phyloP scores from a whole-genome alignment of 2,797 vertebrate species.

The Parauchenoglanis punctatus region DNA sequence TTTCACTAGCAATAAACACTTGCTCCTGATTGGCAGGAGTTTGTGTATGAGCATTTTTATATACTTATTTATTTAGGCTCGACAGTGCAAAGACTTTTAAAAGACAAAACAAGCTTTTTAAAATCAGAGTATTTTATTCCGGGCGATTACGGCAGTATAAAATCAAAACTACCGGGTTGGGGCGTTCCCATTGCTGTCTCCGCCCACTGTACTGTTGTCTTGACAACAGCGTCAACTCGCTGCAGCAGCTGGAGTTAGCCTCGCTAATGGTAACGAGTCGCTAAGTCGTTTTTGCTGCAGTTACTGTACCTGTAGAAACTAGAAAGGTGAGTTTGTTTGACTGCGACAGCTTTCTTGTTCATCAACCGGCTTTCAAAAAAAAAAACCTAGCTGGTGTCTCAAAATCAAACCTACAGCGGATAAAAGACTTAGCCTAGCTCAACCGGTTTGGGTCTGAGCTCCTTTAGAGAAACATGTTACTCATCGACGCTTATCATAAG shows the following conservation, averaged over 20 bases:
- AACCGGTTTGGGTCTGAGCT: neutral
- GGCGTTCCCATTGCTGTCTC: neutral
- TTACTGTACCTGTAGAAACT: neutral
- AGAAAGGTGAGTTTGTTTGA: conserved; percentile 33
- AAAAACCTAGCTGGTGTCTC: neutral
- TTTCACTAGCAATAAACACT: no score
- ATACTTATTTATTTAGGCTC: neutral
- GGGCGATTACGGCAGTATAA: neutral
- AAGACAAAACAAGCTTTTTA: no score
- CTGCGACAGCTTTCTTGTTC: neutral
- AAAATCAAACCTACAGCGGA: no score
- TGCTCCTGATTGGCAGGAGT: neutral
- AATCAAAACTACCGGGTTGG: neutral
- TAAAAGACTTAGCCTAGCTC: neutral
- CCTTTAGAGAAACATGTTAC: neutral
- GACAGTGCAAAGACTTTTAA: neutral
- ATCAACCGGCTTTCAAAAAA: neutral
- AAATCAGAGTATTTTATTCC: neutral
- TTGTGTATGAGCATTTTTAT: neutral
- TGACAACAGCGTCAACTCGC: conserved; percentile 30
- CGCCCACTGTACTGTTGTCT: conserved; percentile 5
- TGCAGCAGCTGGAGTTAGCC: neutral
- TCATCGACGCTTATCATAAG: neutral
- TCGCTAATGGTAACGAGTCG: neutral
- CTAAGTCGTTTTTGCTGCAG: neutral